A percentile compares a stretch with the other conserved stretches of the same genome.
Conservation (phyloP, 2,797 vertebrate genomes). For the Lateolabrax maculatus region DNA sequence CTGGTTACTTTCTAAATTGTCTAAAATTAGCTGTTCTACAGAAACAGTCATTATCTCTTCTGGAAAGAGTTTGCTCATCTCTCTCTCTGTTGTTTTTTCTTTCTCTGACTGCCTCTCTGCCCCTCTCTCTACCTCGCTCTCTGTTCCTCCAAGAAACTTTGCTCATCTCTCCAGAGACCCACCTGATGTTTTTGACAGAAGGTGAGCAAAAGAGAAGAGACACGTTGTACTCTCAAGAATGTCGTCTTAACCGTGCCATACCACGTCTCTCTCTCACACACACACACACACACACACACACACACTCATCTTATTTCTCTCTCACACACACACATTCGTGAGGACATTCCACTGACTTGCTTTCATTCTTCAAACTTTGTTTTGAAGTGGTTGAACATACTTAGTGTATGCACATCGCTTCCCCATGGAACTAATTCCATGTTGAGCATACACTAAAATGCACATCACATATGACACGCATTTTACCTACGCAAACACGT, state of each 20-base stretch:
- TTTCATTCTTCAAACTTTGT: constrained; percentile 46
- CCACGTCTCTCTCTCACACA: constrained; percentile 39
- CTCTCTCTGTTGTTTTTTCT: neutral
- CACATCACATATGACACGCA: constrained; percentile 16
- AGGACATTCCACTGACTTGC: constrained; percentile 36
- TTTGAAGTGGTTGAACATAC: constrained; percentile 46
- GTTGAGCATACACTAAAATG: constrained; percentile 26
- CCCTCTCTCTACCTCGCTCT: constrained; percentile 23
- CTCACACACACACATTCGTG: constrained; percentile 6
- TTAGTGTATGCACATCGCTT: constrained; percentile 4
- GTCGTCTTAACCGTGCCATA: constrained; percentile 59
- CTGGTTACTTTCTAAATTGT: constrained; percentile 18
- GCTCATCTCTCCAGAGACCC: constrained; percentile 71
- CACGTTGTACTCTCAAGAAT: constrained; percentile 71
- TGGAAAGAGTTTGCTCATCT: constrained; percentile 66
- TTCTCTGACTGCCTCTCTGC: constrained; percentile 7
- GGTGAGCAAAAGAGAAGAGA: constrained; percentile 70
- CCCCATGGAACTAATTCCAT: constrained; percentile 46
- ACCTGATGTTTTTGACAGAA: constrained; percentile 82
- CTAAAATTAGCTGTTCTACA: constrained; percentile 30
- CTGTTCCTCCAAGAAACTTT: constrained; percentile 61
- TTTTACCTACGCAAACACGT: constrained; percentile 4
- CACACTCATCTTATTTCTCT: neutral
- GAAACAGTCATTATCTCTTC: constrained; percentile 55
- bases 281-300: constrained; percentile 15